Base-by-base conservation (phyloP, 92 coral and sea anemone species). In the Micromussa lordhowensis region DNA sequence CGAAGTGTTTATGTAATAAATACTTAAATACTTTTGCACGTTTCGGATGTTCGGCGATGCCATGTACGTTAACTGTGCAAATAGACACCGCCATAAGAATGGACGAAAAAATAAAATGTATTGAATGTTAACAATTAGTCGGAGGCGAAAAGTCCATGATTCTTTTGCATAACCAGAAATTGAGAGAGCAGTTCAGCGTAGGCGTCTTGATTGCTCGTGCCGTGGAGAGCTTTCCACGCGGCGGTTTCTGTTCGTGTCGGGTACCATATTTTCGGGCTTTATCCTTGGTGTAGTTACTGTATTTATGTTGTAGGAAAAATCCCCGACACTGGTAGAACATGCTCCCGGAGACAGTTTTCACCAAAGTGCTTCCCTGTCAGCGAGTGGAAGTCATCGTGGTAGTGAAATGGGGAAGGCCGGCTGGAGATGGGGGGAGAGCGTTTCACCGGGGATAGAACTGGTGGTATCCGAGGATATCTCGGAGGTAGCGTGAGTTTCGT, bases 31-130 rank as follows among this genome's bases (percentile, higher is more conserved):
- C 68, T 24, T 69, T 26, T 0, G 10, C 13, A 0, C 86, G 34
- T 30, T 88, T 88, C 16, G 30, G 49, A 18, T 0, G 81, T 31
- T 88, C 87, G 24, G 74, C n/a, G n/a, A n/a, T n/a, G n/a, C n/a
- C n/a, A n/a, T n/a, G n/a, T n/a, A n/a, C n/a, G n/a, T n/a, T n/a
- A n/a, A n/a, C n/a, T n/a, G n/a, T n/a, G n/a, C n/a, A n/a, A n/a
- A n/a, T n/a, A n/a, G n/a, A n/a, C n/a, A n/a, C n/a, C n/a, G n/a
- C n/a, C n/a, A n/a, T 70, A 26, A 79, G 1, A 13, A 80, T 18
- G 17, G 5, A 0, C n/a, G n/a, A 15, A 2, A 26, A 1, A 68
- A 44, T 16, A 26, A 1, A 28, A 14, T 3, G n/a, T 44, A 12
- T 22, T 28, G n/a, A 61, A 29, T 1, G 1, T 10, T 13, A 21